Percentiles rank a stretch among this genome's conserved stretches.
Evolutionary conservation across 2,797 vertebrate genomes (phyloP).

Genomic region (Eupleurogrammus muticus): DNA sequence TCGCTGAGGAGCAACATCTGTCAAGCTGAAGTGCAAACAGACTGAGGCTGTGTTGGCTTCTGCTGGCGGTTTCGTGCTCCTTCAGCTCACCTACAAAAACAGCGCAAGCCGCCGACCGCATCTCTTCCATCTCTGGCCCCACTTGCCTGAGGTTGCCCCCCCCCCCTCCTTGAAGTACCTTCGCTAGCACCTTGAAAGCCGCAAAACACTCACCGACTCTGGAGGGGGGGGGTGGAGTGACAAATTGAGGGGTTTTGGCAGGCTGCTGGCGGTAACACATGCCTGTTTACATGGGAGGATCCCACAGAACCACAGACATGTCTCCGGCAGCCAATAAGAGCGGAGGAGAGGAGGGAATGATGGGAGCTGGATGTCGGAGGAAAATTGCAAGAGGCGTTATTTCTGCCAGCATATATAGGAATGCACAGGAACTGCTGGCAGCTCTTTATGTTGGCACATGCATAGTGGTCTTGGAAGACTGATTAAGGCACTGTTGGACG

Average conservation of each 20-base stretch:
- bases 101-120: constrained; percentile 76
- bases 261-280: constrained; percentile 69
- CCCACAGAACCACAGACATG: constrained; percentile 78
- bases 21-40: constrained; percentile 58
- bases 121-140: constrained; percentile 70
- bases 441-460: background rate
- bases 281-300: constrained; percentile 81
- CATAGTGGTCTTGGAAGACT: background rate
- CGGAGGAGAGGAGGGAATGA: constrained; percentile 22
- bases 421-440: background rate
- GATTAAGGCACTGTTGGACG: constrained; percentile 7
- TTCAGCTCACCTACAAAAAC: constrained; percentile 72
- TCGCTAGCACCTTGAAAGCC: constrained; percentile 79
- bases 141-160: constrained; percentile 77
- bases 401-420: constrained; percentile 23
- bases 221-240: constrained; percentile 74
- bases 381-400: constrained; percentile 1
- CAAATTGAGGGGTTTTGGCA: constrained; percentile 83
- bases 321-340: constrained; percentile 57
- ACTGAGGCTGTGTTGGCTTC: constrained; percentile 52
- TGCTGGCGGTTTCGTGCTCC: constrained; percentile 64
- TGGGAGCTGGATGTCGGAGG: constrained; percentile 29
- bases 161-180: constrained; percentile 71
- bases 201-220: constrained; percentile 76
- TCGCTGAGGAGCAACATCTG: constrained; percentile 58